Percentiles rank a stretch among this genome's conserved stretches.
phyloP scores from a whole-genome alignment of 2,113 vertebrate genomes.

The Catagonus wagneri region DNA sequence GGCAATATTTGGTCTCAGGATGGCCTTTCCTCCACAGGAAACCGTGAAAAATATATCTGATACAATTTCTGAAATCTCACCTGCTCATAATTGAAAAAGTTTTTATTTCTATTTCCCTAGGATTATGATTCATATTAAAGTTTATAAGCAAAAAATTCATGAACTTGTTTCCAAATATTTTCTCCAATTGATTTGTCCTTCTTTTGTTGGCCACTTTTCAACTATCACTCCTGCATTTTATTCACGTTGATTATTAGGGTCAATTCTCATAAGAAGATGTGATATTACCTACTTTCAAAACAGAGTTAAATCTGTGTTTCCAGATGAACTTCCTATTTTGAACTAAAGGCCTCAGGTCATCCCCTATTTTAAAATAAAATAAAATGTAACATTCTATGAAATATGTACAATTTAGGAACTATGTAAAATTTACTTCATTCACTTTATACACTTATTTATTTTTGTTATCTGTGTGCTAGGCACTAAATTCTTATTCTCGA shows the following conservation, averaged over 20 bases:
- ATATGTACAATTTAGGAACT: neutral
- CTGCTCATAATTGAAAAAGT: neutral
- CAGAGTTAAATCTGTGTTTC: neutral
- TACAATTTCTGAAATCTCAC: neutral
- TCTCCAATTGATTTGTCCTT: neutral
- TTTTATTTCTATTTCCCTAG: neutral
- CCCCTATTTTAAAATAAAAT: neutral
- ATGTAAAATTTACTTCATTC: neutral
- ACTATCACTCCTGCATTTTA: neutral
- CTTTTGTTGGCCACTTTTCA: neutral
- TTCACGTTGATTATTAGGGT: neutral
- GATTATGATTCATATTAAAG: neutral
- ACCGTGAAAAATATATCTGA: neutral
- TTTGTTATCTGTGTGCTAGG: neutral
- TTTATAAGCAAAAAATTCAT: constrained; percentile 47
- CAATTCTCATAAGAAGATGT: neutral
- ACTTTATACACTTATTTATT: neutral
- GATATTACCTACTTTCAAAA: neutral
- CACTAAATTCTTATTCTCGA: neutral
- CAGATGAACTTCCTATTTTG: neutral
- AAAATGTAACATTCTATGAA: neutral
- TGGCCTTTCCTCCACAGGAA: neutral
- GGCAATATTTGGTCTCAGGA: neutral
- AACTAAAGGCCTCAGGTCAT: neutral
- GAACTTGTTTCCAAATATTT: neutral